Base-by-base conservation (phyloP, 2,888 invertebrate species). In the Halocaridina rubra region DNA sequence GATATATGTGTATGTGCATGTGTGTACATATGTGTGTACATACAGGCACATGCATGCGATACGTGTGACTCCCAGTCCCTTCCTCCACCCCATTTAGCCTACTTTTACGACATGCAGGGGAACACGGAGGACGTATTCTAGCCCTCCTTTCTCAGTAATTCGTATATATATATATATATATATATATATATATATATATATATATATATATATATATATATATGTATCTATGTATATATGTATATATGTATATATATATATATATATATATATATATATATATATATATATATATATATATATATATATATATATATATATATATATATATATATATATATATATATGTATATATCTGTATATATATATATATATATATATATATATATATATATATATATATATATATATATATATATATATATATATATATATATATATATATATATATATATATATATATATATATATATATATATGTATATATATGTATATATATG, bases 181-280 rank as follows among this genome's bases (percentile, higher is more conserved):
- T 61, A 61, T 61, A 61, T 61, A 61, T 61, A 61, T 61, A 61
- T 61, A n/a, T 61, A 61, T 61, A 61, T 61, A n/a, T 61, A 61
- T 61, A 61, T 61, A 61, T 61, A 61, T n/a, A 61, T 61, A 61
- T n/a, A 61, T 61, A 61, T 61, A 39, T 39, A 39, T 39, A 39
- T 39, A 39, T 39, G 13, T 39, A 39, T 39, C 7, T 39, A 39
- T 39, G 13, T 39, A 39, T 39, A 13, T 39, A 13, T 39, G 39
- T 39, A 39, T 39, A 39, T 39, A 39, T 39, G n/a, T 61, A 61
- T 61, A 61, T 61, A 61, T 61, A 61, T 61, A 61, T 61, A 61
- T 61, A 61, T n/a, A 61, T 61, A 61, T n/a, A 61, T 61, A 61
- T 61, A 61, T 61, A 61, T 61, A 61, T 61, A 61, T 61, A 61